Evolutionary conservation across 2,888 invertebrate genomes (phyloP).

Genomic region (Cacoxenus indagator): DNA sequence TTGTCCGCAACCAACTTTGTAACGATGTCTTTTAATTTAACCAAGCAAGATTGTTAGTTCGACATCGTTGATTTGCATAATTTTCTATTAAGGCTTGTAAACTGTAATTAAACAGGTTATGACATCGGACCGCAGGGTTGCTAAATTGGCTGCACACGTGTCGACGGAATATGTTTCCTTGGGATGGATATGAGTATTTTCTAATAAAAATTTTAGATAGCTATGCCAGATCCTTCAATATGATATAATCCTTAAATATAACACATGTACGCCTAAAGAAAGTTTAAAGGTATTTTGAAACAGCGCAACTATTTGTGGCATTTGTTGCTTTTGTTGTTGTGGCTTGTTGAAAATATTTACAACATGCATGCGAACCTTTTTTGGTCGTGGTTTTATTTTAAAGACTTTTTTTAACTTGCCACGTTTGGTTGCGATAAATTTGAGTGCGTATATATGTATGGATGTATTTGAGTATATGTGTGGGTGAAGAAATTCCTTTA

Average conservation of each 20-base stretch:
- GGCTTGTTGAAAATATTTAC: slow-evolving; percentile 37
- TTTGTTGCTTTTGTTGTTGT: slow-evolving; percentile 31
- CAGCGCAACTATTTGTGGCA: slow-evolving; percentile 11
- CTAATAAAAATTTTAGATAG: neutral
- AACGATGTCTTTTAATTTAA: neutral
- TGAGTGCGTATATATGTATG: neutral
- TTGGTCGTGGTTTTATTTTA: neutral
- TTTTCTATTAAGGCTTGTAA: slow-evolving; percentile 47
- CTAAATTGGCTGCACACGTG: slow-evolving; percentile 6
- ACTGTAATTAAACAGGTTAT: slow-evolving; percentile 17
- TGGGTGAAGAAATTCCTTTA: slow-evolving; percentile 3
- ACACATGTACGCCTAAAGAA: neutral
- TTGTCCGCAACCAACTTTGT: too few species aligned
- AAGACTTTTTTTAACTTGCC: neutral
- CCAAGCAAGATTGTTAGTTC: neutral
- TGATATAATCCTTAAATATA: neutral
- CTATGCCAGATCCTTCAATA: neutral
- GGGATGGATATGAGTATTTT: too few species aligned
- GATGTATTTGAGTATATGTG: too few species aligned
- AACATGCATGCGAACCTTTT: neutral
- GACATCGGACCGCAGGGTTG: slow-evolving; percentile 10
- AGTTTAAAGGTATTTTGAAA: neutral
- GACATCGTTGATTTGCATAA: slow-evolving; percentile 55
- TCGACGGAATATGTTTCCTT: neutral
- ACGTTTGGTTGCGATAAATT: neutral